phyloP scores from a whole-genome alignment of 2,888 invertebrate genomes.

The Amiota minor region DNA sequence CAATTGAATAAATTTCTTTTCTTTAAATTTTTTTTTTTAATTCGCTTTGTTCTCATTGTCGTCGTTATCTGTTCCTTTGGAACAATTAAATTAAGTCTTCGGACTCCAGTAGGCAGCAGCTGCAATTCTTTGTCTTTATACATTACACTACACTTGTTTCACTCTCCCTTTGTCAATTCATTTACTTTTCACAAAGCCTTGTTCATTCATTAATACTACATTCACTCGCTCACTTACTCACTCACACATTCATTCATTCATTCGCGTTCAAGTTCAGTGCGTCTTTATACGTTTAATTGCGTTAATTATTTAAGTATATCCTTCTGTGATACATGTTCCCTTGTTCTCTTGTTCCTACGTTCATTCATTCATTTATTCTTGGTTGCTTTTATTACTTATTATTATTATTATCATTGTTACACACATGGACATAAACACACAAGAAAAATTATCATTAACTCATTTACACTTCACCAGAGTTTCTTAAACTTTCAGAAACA shows the following conservation, averaged over 20 bases:
- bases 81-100: constrained; percentile 20
- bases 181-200: too few species aligned
- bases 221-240: too few species aligned
- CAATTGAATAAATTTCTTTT: background rate
- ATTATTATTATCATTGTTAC: constrained; percentile 6
- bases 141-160: too few species aligned
- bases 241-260: background rate
- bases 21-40: background rate
- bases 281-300: constrained; percentile 28
- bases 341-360: background rate
- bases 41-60: background rate
- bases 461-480: constrained; percentile 3
- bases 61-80: background rate
- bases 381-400: constrained; percentile 12
- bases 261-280: background rate
- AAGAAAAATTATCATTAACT: constrained; percentile 18
- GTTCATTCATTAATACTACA: too few species aligned
- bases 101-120: constrained; percentile 3
- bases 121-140: too few species aligned
- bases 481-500: background rate
- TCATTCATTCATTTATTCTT: background rate
- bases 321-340: background rate
- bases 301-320: constrained; percentile 38
- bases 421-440: too few species aligned
- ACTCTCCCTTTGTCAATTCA: too few species aligned